These are phyloP conservation scores for Cantharis nigra DNA, from an alignment of 2,888 invertebrate species.

Conservation along the genomic window DNA sequence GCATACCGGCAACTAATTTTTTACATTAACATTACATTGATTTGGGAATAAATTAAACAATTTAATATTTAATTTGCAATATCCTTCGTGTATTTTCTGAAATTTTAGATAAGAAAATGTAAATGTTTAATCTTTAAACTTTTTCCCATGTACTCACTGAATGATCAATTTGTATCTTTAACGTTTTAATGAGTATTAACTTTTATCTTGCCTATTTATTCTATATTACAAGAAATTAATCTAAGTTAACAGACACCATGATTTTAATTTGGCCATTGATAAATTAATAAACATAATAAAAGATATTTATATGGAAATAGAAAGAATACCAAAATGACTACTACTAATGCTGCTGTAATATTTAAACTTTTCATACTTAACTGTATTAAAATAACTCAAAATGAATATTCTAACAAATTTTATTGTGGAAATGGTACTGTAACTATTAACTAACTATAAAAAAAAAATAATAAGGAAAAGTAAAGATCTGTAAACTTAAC, in stretches of 20 bases:
- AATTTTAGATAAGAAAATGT: not conserved
- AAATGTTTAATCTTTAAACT: not conserved
- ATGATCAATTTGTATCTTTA: not conserved
- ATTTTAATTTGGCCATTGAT: not conserved
- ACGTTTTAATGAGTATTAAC: not conserved
- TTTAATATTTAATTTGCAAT: not conserved
- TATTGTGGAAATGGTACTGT: no score
- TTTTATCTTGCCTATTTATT: not conserved
- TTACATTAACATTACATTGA: not conserved
- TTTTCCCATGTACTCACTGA: not conserved
- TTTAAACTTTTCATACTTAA: not conserved
- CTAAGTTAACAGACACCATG: not conserved
- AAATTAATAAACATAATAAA: not conserved
- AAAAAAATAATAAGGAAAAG: no score
- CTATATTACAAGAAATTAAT: not conserved
- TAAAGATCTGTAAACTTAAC: no score
- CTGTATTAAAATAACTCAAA: no score
- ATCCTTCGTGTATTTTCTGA: not conserved
- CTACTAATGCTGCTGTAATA: not conserved
- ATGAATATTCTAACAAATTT: no score
- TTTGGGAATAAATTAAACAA: not conserved
- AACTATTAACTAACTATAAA: no score
- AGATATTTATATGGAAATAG: not conserved
- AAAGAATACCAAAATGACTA: not conserved
- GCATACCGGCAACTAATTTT: not conserved